Percentiles rank a stretch among this genome's conserved stretches.
These are phyloP conservation scores for Dichetophora obliterata DNA, from an alignment of 2,888 invertebrate genomes.

Conservation along the genomic window DNA sequence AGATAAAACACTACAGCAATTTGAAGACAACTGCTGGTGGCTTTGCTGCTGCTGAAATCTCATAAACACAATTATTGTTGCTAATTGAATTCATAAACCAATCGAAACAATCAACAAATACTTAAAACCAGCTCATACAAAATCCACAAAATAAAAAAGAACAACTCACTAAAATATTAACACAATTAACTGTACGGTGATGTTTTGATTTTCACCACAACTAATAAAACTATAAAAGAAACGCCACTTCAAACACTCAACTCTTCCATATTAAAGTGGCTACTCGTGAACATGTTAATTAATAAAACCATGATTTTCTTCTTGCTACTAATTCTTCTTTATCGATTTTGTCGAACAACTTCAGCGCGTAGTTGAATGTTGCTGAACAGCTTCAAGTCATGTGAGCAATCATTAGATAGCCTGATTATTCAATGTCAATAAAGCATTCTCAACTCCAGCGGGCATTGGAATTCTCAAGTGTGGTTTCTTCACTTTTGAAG, in stretches of 20 bases:
- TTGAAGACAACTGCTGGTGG: background rate
- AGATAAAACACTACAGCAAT: no score
- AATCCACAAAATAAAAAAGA: background rate
- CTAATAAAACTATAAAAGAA: no score
- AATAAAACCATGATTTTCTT: background rate
- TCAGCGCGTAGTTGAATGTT: no score
- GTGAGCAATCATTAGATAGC: no score
- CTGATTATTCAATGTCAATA: background rate
- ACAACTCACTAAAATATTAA: background rate
- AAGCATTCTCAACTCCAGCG: background rate
- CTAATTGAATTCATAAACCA: constrained; percentile 24
- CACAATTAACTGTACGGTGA: background rate
- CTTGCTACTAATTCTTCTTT: no score
- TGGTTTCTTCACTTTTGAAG: background rate
- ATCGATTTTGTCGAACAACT: no score
- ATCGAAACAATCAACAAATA: constrained; percentile 28
- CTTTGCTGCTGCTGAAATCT: background rate
- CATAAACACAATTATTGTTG: background rate
- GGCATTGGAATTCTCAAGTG: background rate
- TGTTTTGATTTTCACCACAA: no score
- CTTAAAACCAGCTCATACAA: constrained; percentile 14
- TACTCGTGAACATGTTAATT: background rate
- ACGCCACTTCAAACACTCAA: no score
- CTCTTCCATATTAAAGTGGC: background rate
- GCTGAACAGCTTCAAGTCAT: no score